phyloP scores from a whole-genome alignment of 2,888 invertebrate genomes.

The Callosobruchus maculatus region DNA sequence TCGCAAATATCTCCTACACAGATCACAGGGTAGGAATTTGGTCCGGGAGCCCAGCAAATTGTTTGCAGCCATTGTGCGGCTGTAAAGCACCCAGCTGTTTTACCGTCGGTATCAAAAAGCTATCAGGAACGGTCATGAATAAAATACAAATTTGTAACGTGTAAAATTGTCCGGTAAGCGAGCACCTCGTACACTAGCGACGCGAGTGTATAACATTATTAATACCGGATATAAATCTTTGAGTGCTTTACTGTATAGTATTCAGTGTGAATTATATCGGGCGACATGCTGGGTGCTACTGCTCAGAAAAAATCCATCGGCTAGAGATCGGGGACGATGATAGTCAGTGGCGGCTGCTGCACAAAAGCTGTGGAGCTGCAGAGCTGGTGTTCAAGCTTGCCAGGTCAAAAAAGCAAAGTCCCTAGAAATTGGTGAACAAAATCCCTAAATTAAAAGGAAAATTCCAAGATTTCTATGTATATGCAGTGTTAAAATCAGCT shows the following conservation, averaged over 20 bases:
- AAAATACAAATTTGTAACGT: slow-evolving; percentile 44
- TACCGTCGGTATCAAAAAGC: slow-evolving; percentile 38
- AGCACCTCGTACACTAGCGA: slow-evolving; percentile 27
- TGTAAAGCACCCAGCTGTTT: slow-evolving; percentile 35
- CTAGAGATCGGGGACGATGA: not conserved
- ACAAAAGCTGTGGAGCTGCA: too few relatives aligned
- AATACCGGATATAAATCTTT: slow-evolving; percentile 21
- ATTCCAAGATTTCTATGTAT: too few relatives aligned
- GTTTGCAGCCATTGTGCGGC: slow-evolving; percentile 32
- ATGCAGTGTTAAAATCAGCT: too few relatives aligned
- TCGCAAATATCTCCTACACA: not conserved
- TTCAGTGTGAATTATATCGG: not conserved
- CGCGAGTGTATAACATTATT: slow-evolving; percentile 35
- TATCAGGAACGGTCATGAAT: slow-evolving; percentile 41
- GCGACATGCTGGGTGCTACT: not conserved
- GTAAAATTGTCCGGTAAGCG: slow-evolving; percentile 33
- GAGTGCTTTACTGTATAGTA: slow-evolving; percentile 22
- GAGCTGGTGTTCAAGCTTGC: too few relatives aligned
- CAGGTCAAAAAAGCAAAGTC: too few relatives aligned
- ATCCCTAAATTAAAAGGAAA: too few relatives aligned
- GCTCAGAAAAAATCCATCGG: not conserved
- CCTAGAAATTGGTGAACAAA: too few relatives aligned
- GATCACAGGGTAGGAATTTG: not conserved
- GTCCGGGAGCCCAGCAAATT: slow-evolving; percentile 30
- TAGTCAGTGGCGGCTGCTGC: not conserved